Evolutionary conservation across 2,888 invertebrate species (phyloP).

Genomic region (Acleris literana): DNA sequence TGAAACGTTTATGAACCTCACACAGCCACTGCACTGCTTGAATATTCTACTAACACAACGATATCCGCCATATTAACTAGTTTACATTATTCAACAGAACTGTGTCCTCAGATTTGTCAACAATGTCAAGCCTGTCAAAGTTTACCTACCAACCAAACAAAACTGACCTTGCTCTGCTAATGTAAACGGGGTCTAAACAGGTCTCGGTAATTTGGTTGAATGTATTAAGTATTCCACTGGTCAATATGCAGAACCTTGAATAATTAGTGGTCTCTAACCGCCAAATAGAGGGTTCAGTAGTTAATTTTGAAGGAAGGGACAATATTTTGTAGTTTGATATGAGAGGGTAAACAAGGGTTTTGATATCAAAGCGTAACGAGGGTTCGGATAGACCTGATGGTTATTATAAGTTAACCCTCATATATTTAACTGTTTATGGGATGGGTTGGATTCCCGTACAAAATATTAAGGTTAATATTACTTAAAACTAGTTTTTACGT

Average conservation of each 20-base stretch:
- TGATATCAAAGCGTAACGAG: constrained; percentile 56
- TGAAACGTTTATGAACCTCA: constrained; percentile 12
- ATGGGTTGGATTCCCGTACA: too few species aligned
- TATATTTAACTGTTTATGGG: too few species aligned
- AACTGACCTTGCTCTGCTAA: constrained; percentile 21
- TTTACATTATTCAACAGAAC: constrained; percentile 36
- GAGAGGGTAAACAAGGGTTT: constrained; percentile 58
- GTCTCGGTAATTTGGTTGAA: constrained; percentile 47
- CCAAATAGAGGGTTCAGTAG: constrained; percentile 71
- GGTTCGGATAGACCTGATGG: constrained; percentile 1
- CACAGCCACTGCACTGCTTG: background rate
- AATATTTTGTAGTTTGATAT: constrained; percentile 70
- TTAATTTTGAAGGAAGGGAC: constrained; percentile 74
- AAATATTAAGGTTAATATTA: too few species aligned
- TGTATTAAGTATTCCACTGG: constrained; percentile 62
- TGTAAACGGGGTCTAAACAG: constrained; percentile 36
- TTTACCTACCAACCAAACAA: constrained; percentile 40
- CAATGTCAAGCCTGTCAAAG: constrained; percentile 41
- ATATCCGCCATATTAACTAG: constrained; percentile 33
- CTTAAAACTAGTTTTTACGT: too few species aligned
- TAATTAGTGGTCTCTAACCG: constrained; percentile 63
- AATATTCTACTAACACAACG: constrained; percentile 30
- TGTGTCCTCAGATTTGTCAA: constrained; percentile 46
- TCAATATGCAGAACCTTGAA: constrained; percentile 71
- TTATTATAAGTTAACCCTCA: too few species aligned